A percentile compares a stretch with the other conserved stretches of the same genome.
phyloP scores from a whole-genome alignment of 1,140 invertebrate genomes.

The Tetranychus urticae region DNA sequence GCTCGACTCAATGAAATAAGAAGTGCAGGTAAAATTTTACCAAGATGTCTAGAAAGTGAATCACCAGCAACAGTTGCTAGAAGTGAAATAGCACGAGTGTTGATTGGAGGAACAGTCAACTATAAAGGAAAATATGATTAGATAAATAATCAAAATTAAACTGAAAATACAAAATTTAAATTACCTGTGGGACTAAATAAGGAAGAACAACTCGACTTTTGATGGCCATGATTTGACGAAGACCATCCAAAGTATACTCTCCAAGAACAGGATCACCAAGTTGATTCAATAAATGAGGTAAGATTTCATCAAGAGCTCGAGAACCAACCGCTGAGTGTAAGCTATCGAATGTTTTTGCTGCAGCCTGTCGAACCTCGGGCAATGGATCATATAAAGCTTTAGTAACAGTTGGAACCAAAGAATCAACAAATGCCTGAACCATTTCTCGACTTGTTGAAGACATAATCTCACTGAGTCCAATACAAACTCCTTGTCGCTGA shows the following conservation, averaged over 20 bases:
- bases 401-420: slow-evolving; percentile 83
- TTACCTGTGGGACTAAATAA: slow-evolving; percentile 62
- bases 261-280: slow-evolving; percentile 40
- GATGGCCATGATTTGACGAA: slow-evolving; percentile 86
- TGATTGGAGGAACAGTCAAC: slow-evolving; percentile 54
- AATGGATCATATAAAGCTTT: slow-evolving; percentile 78
- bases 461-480: slow-evolving; percentile 94
- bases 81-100: slow-evolving; percentile 76
- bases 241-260: slow-evolving; percentile 69
- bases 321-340: slow-evolving; percentile 80
- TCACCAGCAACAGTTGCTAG: slow-evolving; percentile 77
- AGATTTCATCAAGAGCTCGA: slow-evolving; percentile 85
- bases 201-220: slow-evolving; percentile 84
- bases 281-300: slow-evolving; percentile 64
- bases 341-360: slow-evolving; percentile 86
- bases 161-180: background rate
- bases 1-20: slow-evolving; percentile 42
- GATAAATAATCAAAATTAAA: slow-evolving; percentile 2
- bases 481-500: slow-evolving; percentile 90
- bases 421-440: slow-evolving; percentile 77
- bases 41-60: slow-evolving; percentile 65
- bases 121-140: slow-evolving; percentile 20
- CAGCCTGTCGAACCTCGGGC: slow-evolving; percentile 72
- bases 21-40: slow-evolving; percentile 70
- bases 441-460: slow-evolving; percentile 82